These are phyloP conservation scores for Paramuricea clavata DNA, from an alignment of 92 coral and sea anemone genomes.

Conservation along the genomic window DNA sequence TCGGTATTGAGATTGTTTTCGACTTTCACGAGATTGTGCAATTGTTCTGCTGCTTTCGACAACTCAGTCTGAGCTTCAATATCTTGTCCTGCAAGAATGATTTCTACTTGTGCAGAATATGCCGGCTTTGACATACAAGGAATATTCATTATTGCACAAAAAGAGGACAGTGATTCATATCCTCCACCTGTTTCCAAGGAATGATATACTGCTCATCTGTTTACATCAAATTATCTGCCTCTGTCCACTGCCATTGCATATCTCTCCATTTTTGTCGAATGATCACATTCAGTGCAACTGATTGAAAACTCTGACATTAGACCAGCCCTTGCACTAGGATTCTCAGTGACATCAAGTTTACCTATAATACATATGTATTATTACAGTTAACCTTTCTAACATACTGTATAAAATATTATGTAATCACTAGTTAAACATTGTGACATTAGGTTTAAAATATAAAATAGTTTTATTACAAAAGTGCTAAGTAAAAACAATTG, in stretches of 20 bases:
- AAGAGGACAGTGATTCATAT: conserved; percentile 56
- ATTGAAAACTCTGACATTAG: conserved; percentile 39
- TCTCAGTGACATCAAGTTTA: conserved; percentile 4
- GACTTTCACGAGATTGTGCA: no score
- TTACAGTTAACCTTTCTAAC: no score
- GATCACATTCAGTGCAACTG: background rate
- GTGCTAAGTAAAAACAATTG: no score
- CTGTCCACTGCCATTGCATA: background rate
- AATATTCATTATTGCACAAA: conserved; percentile 67
- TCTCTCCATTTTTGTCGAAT: background rate
- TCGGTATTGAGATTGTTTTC: no score
- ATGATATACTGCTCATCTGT: conserved; percentile 49
- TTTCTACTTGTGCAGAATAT: conserved; percentile 36
- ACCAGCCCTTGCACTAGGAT: conserved; percentile 17
- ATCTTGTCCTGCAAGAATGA: no score
- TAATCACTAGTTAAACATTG: background rate
- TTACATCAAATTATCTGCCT: background rate
- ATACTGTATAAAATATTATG: no score
- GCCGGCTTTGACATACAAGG: conserved; percentile 57
- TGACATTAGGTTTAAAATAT: background rate
- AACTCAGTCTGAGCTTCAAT: no score
- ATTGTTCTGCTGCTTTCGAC: no score
- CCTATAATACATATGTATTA: no score
- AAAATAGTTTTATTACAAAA: no score
- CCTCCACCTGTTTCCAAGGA: conserved; percentile 59